Percentiles rank a stretch among this genome's conserved stretches.
Conservation (phyloP, 2,797 vertebrate species). For the Lepus oiostolus region DNA sequence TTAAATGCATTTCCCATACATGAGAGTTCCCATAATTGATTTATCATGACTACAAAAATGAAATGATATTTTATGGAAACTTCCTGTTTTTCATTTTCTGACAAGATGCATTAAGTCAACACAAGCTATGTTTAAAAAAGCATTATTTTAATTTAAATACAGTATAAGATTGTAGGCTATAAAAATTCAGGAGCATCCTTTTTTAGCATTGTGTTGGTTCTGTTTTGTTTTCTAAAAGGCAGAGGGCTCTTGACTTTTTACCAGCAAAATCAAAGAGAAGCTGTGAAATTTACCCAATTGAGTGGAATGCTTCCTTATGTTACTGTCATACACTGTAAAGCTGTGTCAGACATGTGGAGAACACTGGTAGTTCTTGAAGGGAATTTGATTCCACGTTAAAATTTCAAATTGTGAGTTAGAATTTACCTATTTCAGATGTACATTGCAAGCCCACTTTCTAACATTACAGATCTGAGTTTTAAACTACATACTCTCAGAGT, state of each 20-base stretch:
- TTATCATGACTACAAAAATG: constrained; percentile 63
- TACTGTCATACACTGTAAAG: background rate
- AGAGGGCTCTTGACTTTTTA: background rate
- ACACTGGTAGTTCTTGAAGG: background rate
- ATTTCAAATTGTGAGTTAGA: constrained; percentile 37
- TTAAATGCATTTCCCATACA: constrained; percentile 30
- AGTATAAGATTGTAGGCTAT: background rate
- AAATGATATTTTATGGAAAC: constrained; percentile 63
- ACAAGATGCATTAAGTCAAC: constrained; percentile 66
- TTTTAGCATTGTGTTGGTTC: background rate
- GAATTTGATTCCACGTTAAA: constrained; percentile 39
- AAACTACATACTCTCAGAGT: background rate
- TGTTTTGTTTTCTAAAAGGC: constrained; percentile 12
- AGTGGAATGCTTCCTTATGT: background rate
- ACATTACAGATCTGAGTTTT: no score
- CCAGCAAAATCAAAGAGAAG: background rate
- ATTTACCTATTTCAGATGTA: background rate
- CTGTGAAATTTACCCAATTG: constrained; percentile 33
- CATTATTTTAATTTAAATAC: constrained; percentile 71
- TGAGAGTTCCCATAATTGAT: constrained; percentile 50
- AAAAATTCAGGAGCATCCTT: constrained; percentile 13
- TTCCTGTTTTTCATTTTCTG: constrained; percentile 49
- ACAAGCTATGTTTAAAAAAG: constrained; percentile 5
- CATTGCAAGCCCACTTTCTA: background rate
- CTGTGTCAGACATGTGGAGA: background rate